Evolutionary conservation across 2,888 invertebrate species (phyloP).

Genomic region (Galeopsomyia nigrocyanea): DNA sequence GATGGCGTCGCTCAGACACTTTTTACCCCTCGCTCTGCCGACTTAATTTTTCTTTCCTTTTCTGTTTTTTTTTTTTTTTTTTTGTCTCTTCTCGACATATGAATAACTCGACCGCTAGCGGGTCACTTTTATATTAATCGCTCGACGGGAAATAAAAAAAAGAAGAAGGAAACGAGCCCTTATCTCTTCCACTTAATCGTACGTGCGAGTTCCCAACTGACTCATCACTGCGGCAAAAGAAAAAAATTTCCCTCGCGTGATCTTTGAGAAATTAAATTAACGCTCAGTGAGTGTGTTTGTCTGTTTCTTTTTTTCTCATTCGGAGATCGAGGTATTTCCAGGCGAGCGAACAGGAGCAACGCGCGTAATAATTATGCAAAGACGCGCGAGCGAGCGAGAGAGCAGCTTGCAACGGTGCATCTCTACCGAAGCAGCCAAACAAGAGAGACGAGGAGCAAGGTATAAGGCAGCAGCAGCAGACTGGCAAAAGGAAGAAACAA

Average conservation of each 20-base stretch:
- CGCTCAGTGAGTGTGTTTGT: conserved; percentile 28
- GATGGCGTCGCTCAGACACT: conserved; percentile 42
- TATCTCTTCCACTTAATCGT: conserved; percentile 25
- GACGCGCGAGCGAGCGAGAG: conserved; percentile 53
- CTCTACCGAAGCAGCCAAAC: conserved; percentile 50
- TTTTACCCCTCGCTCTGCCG: background rate
- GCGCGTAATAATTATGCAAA: conserved; percentile 65
- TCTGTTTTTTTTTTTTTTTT: too few relatives aligned
- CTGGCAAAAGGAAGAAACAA: conserved; percentile 59
- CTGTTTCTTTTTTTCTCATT: too few relatives aligned
- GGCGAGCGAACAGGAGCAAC: conserved; percentile 46
- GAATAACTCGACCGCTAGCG: background rate
- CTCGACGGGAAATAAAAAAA: background rate
- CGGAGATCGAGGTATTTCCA: too few relatives aligned
- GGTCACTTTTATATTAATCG: conserved; percentile 2
- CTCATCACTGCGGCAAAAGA: background rate
- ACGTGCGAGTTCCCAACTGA: background rate
- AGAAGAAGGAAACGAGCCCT: background rate
- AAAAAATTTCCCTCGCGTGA: conserved; percentile 45
- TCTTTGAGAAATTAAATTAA: conserved; percentile 59
- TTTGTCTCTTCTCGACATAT: too few relatives aligned
- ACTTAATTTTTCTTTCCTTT: conserved; percentile 13
- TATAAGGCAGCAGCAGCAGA: conserved; percentile 52
- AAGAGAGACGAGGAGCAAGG: conserved; percentile 50
- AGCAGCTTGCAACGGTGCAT: conserved; percentile 58